Conservation (phyloP, 37 sponge, comb jelly and placozoan genomes). For the Dysidea cf. avara region DNA sequence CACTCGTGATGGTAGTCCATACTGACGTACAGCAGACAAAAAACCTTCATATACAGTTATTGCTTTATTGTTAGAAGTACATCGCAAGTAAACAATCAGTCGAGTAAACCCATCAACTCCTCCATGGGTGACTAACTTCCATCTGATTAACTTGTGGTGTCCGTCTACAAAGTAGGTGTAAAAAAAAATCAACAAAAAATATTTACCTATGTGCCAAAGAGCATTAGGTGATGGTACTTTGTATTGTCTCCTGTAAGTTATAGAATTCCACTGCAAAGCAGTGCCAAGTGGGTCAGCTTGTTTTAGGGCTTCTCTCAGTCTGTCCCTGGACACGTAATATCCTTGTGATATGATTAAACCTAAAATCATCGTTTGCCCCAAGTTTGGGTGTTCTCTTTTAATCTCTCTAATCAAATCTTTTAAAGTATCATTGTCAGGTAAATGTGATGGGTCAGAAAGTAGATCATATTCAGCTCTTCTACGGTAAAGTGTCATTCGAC, state of each 20-base stretch:
- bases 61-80: conserved; percentile 52
- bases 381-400: no score
- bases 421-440: no score
- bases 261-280: conserved; percentile 33
- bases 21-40: conserved; percentile 25
- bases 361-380: no score
- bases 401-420: no score
- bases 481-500: no score
- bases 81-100: conserved; percentile 39
- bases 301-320: conserved; percentile 24
- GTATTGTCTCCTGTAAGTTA: conserved; percentile 32
- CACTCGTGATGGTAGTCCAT: conserved; percentile 57
- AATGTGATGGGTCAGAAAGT: no score
- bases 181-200: not conserved
- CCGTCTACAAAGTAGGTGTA: conserved; percentile 57
- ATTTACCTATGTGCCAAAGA: conserved; percentile 71
- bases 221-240: conserved; percentile 68
- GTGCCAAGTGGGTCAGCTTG: conserved; percentile 30
- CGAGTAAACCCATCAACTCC: conserved; percentile 59
- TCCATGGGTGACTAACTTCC: conserved; percentile 64
- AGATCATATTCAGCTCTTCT: no score
- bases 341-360: not conserved
- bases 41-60: conserved; percentile 49
- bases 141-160: conserved; percentile 64
- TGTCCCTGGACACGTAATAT: conserved; percentile 22